Percentiles rank a stretch among this genome's conserved stretches.
Evolutionary conservation across 1,140 invertebrate genomes (phyloP).

Genomic region (Papilio dardanus): DNA sequence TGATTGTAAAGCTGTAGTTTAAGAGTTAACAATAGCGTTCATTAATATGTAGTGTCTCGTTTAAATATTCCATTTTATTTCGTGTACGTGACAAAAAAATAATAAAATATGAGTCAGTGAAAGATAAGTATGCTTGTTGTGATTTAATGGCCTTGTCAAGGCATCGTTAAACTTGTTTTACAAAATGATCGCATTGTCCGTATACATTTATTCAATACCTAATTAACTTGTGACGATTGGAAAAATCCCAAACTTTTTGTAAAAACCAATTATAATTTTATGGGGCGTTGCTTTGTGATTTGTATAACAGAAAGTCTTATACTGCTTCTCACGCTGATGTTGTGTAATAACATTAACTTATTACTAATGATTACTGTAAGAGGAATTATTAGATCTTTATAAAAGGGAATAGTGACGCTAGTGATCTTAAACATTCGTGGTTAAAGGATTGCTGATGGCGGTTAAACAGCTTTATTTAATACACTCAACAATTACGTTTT

Average conservation of each 20-base stretch:
- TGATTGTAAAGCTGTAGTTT: conserved; percentile 16
- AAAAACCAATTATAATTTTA: background rate
- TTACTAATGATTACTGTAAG: too few relatives aligned
- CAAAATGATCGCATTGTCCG: conserved; percentile 23
- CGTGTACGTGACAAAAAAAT: conserved; percentile 38
- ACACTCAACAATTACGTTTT: too few relatives aligned
- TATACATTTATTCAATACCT: conserved; percentile 13
- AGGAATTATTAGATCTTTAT: too few relatives aligned
- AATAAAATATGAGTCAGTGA: conserved; percentile 23
- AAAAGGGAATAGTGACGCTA: too few relatives aligned
- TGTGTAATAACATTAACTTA: too few relatives aligned
- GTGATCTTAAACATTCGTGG: too few relatives aligned
- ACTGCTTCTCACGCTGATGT: background rate
- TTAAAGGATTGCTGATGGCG: too few relatives aligned
- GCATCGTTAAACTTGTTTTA: conserved; percentile 26
- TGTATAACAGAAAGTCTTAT: background rate
- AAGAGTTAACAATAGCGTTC: conserved; percentile 28
- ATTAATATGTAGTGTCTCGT: conserved; percentile 32
- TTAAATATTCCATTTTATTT: conserved; percentile 25
- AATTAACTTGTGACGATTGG: background rate
- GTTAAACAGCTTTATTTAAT: too few relatives aligned
- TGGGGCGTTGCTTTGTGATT: background rate
- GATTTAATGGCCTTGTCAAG: conserved; percentile 34
- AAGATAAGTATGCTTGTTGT: conserved; percentile 17
- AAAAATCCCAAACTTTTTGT: conserved; percentile 18